These are phyloP conservation scores for Gonatopus flavifemur DNA, from an alignment of 1,140 invertebrate genomes.

Conservation along the genomic window DNA sequence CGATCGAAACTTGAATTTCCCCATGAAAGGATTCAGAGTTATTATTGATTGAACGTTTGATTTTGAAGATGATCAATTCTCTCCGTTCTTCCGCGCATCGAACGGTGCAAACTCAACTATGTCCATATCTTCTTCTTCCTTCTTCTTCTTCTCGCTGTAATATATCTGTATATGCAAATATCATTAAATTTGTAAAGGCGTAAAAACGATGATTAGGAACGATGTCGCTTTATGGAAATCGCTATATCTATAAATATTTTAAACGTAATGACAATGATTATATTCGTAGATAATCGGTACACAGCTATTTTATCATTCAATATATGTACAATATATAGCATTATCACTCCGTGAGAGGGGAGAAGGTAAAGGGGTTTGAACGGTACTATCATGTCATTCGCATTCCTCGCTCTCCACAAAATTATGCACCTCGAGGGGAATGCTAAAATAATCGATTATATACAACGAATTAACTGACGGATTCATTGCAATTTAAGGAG, in stretches of 20 bases:
- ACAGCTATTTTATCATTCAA: conserved; percentile 46
- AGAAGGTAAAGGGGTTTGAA: no score
- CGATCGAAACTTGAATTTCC: no score
- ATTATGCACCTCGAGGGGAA: neutral
- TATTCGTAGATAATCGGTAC: conserved; percentile 29
- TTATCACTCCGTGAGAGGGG: conserved; percentile 36
- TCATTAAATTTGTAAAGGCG: conserved; percentile 24
- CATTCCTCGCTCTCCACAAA: neutral
- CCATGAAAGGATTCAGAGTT: no score
- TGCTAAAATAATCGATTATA: conserved; percentile 9
- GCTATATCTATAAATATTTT: conserved; percentile 29
- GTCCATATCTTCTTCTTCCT: no score
- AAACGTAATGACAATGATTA: conserved; percentile 44
- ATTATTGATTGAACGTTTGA: neutral
- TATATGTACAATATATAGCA: conserved; percentile 49
- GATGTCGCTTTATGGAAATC: conserved; percentile 26
- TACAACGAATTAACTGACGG: conserved; percentile 15
- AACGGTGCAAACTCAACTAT: no score
- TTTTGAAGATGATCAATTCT: conserved; percentile 4
- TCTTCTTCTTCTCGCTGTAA: conserved; percentile 12
- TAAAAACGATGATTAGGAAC: conserved; percentile 34
- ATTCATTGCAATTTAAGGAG: conserved; percentile 26
- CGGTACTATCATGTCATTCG: no score
- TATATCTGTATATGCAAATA: conserved; percentile 26
- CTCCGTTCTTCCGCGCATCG: conserved; percentile 5